Percentiles rank a stretch among this genome's conserved stretches.
These are phyloP conservation scores for Eucriotettix oculatus DNA, from an alignment of 2,888 invertebrate genomes.

Conservation along the genomic window DNA sequence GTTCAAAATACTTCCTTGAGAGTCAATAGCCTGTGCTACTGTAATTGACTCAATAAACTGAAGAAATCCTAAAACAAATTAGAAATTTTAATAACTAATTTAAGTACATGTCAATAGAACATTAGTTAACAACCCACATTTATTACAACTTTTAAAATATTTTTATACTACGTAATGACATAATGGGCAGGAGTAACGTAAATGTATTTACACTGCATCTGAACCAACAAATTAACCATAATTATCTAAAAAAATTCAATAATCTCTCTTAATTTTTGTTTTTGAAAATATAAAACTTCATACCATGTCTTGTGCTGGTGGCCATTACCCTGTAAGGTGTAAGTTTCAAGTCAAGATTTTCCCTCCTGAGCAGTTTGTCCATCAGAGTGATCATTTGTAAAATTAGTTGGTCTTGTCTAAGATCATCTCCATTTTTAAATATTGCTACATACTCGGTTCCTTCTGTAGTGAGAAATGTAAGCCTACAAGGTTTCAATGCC, in stretches of 20 bases:
- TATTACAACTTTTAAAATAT: too few species aligned
- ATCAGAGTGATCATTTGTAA: constrained; percentile 96
- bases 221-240: too few species aligned
- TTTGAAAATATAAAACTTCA: background rate
- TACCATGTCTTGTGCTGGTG: constrained; percentile 81
- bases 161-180: too few species aligned
- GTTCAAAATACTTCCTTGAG: constrained; percentile 80
- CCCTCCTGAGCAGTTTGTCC: constrained; percentile 85
- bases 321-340: constrained; percentile 93
- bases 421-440: constrained; percentile 94
- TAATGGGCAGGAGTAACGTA: too few species aligned
- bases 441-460: constrained; percentile 83
- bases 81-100: background rate
- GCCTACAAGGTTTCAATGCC: constrained; percentile 82
- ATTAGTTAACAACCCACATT: too few species aligned
- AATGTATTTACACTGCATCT: too few species aligned
- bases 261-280: background rate
- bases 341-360: constrained; percentile 89
- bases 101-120: background rate
- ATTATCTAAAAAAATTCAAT: background rate
- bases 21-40: constrained; percentile 77
- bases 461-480: constrained; percentile 72
- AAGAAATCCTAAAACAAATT: constrained; percentile 51
- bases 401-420: constrained; percentile 93
- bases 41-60: constrained; percentile 89